Evolutionary conservation across 2,113 vertebrate species (phyloP), one percentile per base, ranked within the genome.

Genomic region (Rhabdornis inornatus): DNA sequence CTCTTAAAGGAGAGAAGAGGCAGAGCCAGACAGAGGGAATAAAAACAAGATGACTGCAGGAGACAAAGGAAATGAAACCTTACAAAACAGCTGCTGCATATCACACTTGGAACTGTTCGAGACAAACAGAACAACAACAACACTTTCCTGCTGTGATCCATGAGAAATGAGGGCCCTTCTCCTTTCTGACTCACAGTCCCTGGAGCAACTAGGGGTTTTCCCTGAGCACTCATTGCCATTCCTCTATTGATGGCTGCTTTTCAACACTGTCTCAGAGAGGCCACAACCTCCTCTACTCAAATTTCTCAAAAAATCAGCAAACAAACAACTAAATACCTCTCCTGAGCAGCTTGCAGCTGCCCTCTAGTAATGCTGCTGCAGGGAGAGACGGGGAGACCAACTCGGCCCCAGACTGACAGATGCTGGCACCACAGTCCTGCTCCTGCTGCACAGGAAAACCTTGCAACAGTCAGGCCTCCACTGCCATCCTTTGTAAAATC

Each of bases 111-210:
- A 92, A 87, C 23, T 37, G 35, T 13, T 4, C 0, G 30, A 95
- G 74, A 89, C 60, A 86, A 90, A 94, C 20, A 91, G 64, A 92
- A 87, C 55, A 80, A 90, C 61, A 9, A 71, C 28, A 8, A 33
- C 60, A 59, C 47, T 57, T 74, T 59, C 89, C 94, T 81, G 87
- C 91, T 95, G 87, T 22, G 72, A 92, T 65, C 80, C 80, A 74
- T n/a, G 16, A 87, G 33, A 83, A 89, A 83, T 27, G 6, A 87
- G 28, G 15, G 24, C 12, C 35, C 30, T 37, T 15, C 52, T 74
- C 30, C 61, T 39, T 78, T 78, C 56, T 96, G 94, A 95, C 83
- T 95, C 83, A 86, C 13, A 33, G n/a, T 33, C 87, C 77, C 81
- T 74, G 76, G 55, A 89, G 91, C 71, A 71, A 45, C 59, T 89